A percentile compares a stretch with the other conserved stretches of the same genome.
These are phyloP conservation scores for Trachelus tabidus DNA, from an alignment of 2,888 invertebrate species.

Conservation along the genomic window DNA sequence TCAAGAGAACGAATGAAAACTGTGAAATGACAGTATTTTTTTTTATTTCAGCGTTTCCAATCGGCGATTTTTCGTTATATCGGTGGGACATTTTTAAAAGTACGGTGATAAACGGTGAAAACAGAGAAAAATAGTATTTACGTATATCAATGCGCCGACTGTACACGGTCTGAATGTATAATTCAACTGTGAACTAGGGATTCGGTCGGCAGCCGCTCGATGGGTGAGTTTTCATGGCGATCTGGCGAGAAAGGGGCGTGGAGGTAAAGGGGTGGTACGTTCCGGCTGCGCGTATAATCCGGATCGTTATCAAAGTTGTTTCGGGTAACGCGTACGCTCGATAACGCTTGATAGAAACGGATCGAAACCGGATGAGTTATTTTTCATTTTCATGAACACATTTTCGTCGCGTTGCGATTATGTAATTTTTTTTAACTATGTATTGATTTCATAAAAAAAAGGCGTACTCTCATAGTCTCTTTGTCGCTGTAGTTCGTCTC, in stretches of 20 bases:
- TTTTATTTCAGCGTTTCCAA: background rate
- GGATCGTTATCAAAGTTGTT: slow-evolving; percentile 45
- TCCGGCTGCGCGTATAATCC: slow-evolving; percentile 38
- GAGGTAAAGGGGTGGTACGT: background rate
- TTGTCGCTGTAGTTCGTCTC: background rate
- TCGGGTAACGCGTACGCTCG: slow-evolving; percentile 2
- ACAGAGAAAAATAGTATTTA: background rate
- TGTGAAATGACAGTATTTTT: background rate
- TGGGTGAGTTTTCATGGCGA: background rate
- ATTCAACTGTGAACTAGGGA: background rate
- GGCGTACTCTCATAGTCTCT: background rate
- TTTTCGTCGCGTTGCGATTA: background rate
- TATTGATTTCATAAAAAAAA: background rate
- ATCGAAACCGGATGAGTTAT: no score
- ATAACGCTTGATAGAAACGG: background rate
- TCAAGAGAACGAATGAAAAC: background rate
- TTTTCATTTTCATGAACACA: background rate
- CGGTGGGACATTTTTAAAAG: background rate
- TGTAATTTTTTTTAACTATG: no score
- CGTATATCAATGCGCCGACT: background rate
- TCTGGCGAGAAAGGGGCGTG: background rate
- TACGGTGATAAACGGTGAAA: background rate
- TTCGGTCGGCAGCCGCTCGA: background rate
- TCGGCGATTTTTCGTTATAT: background rate
- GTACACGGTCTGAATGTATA: background rate